Percentiles rank a stretch among this genome's conserved stretches.
Conservation (phyloP, 2,113 vertebrate genomes). For the Heterotilapia buettikoferi region DNA sequence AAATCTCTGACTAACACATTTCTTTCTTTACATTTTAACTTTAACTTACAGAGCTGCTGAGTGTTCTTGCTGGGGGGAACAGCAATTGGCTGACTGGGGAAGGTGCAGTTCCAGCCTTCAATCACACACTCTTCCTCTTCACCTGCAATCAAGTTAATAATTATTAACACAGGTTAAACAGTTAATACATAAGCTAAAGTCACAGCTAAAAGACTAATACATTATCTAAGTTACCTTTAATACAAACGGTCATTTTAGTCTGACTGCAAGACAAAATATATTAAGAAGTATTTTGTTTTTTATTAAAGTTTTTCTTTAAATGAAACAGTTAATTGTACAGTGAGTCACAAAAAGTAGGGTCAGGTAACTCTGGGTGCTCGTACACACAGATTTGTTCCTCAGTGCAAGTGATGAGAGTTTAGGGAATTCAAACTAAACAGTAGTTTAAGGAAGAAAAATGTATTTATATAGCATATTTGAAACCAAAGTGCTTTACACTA, state of each 20-base stretch:
- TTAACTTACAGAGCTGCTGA: constrained; percentile 79
- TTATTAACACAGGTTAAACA: not conserved
- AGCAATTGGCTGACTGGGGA: constrained; percentile 74
- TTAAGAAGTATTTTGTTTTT: not conserved
- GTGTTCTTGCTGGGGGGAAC: constrained; percentile 78
- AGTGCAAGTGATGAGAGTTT: not conserved
- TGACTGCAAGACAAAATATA: not conserved
- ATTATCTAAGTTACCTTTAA: not conserved
- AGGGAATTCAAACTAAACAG: not conserved
- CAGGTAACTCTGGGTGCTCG: not conserved
- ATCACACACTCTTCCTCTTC: constrained; percentile 78
- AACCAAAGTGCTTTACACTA: not conserved
- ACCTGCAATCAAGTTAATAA: constrained; percentile 55
- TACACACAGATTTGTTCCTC: not conserved
- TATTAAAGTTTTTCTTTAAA: not conserved
- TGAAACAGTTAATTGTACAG: not conserved
- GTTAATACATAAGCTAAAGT: not conserved
- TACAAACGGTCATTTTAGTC: not conserved
- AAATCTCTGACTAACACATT: not conserved
- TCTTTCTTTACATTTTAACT: not conserved
- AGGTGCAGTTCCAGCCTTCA: constrained; percentile 87
- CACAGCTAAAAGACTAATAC: not conserved
- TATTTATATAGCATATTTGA: not conserved
- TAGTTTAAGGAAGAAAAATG: not conserved
- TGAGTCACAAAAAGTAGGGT: not conserved